Conservation (phyloP, 2,113 vertebrate species). For the Murina feae region DNA sequence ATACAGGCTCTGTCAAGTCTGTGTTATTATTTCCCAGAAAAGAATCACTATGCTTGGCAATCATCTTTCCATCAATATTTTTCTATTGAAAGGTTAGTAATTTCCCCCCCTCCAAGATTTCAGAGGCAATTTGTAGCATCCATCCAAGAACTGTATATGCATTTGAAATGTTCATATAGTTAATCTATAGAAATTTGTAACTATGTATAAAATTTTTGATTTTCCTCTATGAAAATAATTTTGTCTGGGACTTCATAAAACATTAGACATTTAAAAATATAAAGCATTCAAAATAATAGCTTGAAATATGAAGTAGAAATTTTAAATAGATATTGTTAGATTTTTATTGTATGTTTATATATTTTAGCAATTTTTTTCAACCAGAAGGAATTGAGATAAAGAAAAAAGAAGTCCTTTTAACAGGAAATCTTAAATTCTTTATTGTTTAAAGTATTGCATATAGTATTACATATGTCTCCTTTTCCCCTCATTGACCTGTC, state of each 20-base stretch:
- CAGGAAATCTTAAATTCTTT: background rate
- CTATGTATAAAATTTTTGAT: background rate
- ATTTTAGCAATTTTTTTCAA: conserved; percentile 21
- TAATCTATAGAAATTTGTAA: background rate
- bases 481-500: too few relatives aligned
- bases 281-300: too few relatives aligned
- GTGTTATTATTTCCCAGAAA: background rate
- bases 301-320: background rate
- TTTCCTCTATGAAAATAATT: background rate
- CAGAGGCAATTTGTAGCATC: background rate
- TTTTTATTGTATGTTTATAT: background rate
- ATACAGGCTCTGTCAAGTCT: background rate
- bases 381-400: background rate
- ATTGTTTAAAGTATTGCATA: too few relatives aligned
- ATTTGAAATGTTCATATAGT: background rate
- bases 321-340: background rate
- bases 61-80: background rate
- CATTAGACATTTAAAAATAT: too few relatives aligned
- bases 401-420: background rate
- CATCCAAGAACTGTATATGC: background rate
- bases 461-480: too few relatives aligned
- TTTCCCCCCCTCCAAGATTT: background rate
- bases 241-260: background rate
- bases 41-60: background rate
- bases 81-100: background rate